Base-by-base conservation (phyloP, 1,140 invertebrate species). In the Parapsyche elsis region DNA sequence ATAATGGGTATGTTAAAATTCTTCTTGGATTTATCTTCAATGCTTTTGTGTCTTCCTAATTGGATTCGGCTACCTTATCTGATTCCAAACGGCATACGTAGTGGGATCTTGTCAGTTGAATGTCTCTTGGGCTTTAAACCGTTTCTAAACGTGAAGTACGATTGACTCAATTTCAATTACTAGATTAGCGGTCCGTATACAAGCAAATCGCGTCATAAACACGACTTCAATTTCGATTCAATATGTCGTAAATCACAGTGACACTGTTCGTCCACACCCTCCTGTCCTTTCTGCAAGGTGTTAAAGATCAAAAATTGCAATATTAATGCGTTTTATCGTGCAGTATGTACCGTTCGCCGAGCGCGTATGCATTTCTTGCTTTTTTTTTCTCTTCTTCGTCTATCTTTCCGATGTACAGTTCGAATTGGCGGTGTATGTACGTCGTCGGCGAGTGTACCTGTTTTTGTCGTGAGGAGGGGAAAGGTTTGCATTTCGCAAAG, bases 401-500 rank as follows among this genome's bases (percentile, higher is more conserved):
- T 19, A 61, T 67, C 14, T 24, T 26, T 14, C 12, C 9, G 24
- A 26, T 26, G 7, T 67, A 19, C 21, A 19, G 57, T 61, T 67
- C 5, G 9, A 67, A 26, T 23, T 61, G 16, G n/a, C 59, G 59
- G 19, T 61, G 59, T 19, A 19, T 12, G 2, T 61, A 61, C 59
- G 59, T 16, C 59, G n/a, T 16, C 59, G n/a, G 49, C 24, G 64
- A 53, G 16, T 75, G 73, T 75, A 75, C 73, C 49, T 57, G 73
- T 49, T 75, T 67, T 67, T 75, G 73, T 75, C 73, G 73, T 75
- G 73, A 75, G 45, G 16, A 75, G 49, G 73, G 49, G 73, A 75
- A 75, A 49, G 45, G 44, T 75, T 75, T 57, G 24, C 73, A 57
- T 75, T 75, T 75, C 73, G 73, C 73, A 75, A 75, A 75, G 73